Evolutionary conservation across 2,113 vertebrate genomes (phyloP).

Genomic region (Girardinichthys multiradiatus): DNA sequence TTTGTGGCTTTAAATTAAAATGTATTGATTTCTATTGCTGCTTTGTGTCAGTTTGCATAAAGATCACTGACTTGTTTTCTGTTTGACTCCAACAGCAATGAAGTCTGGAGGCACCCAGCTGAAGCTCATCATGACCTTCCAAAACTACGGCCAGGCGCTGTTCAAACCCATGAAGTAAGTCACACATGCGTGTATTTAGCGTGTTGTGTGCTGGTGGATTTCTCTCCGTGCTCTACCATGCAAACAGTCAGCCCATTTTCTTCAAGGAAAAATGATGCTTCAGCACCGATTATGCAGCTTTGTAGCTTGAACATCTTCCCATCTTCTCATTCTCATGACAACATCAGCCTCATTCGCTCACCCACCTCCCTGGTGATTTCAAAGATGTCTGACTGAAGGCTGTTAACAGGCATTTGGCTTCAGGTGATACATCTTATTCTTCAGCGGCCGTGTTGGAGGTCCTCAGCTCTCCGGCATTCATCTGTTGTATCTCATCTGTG

Average conservation of each 20-base stretch:
- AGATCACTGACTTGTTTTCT: slow-evolving; percentile 18
- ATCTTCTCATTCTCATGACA: slow-evolving; percentile 40
- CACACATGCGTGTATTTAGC: not conserved
- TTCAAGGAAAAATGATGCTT: slow-evolving; percentile 12
- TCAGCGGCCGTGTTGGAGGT: slow-evolving; percentile 25
- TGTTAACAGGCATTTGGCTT: slow-evolving; percentile 51
- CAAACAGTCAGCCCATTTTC: slow-evolving; percentile 1
- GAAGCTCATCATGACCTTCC: slow-evolving; percentile 99
- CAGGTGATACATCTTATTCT: slow-evolving; percentile 45
- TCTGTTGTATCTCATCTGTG: slow-evolving; percentile 7
- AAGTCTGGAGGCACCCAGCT: slow-evolving; percentile 98
- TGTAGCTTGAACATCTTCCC: slow-evolving; percentile 27
- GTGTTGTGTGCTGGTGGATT: not conserved
- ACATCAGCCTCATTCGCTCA: slow-evolving; percentile 57
- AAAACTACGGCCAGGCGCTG: slow-evolving; percentile 97
- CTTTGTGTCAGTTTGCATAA: too few species aligned
- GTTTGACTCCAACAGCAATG: slow-evolving; percentile 85
- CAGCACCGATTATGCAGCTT: slow-evolving; percentile 30
- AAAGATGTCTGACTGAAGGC: slow-evolving; percentile 61
- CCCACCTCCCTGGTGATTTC: slow-evolving; percentile 52
- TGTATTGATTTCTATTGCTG: too few species aligned
- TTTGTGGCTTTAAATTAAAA: too few species aligned
- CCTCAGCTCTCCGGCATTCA: slow-evolving; percentile 14
- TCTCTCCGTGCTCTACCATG: too few species aligned
- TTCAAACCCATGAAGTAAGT: slow-evolving; percentile 99